phyloP scores from a whole-genome alignment of 2,888 invertebrate genomes.

The Pristionchus arcanus region DNA sequence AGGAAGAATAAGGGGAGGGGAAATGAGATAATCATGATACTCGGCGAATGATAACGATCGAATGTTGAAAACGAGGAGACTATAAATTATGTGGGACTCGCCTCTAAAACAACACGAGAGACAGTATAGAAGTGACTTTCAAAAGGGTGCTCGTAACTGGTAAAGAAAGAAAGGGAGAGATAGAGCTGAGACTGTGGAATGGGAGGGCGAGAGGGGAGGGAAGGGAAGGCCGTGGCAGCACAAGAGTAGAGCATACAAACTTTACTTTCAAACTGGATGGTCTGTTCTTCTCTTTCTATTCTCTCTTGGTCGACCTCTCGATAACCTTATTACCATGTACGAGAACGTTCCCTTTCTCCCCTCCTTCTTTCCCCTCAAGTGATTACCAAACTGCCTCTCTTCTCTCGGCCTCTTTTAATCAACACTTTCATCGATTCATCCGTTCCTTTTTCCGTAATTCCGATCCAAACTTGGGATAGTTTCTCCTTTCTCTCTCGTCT shows the following conservation, averaged over 20 bases:
- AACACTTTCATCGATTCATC: slow-evolving; percentile 54
- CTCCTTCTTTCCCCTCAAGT: slow-evolving; percentile 22
- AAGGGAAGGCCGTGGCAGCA: slow-evolving; percentile 22
- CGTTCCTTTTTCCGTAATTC: not conserved
- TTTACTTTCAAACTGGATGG: slow-evolving; percentile 39
- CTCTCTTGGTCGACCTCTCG: slow-evolving; percentile 35
- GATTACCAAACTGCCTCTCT: slow-evolving; percentile 31
- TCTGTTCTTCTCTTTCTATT: not conserved
- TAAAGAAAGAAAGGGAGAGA: not conserved
- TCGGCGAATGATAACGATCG: not conserved
- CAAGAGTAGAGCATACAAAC: slow-evolving; percentile 24
- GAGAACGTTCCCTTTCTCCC: slow-evolving; percentile 43
- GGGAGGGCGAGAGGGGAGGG: slow-evolving; percentile 10
- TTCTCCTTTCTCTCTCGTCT: slow-evolving; percentile 14
- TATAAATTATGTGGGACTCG: not conserved
- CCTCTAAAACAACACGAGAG: not conserved
- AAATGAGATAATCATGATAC: slow-evolving; percentile 9
- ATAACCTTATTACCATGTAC: slow-evolving; percentile 45
- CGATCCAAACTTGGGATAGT: slow-evolving; percentile 32
- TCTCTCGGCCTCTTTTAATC: slow-evolving; percentile 53
- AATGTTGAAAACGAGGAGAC: not conserved
- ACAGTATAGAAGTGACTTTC: slow-evolving; percentile 27
- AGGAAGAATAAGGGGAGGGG: not conserved
- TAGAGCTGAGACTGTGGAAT: slow-evolving; percentile 28
- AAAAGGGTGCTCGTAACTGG: slow-evolving; percentile 37